Evolutionary conservation across 2,113 vertebrate species (phyloP), one percentile per base, ranked within the genome.

Genomic region (Vicugna pacos): DNA sequence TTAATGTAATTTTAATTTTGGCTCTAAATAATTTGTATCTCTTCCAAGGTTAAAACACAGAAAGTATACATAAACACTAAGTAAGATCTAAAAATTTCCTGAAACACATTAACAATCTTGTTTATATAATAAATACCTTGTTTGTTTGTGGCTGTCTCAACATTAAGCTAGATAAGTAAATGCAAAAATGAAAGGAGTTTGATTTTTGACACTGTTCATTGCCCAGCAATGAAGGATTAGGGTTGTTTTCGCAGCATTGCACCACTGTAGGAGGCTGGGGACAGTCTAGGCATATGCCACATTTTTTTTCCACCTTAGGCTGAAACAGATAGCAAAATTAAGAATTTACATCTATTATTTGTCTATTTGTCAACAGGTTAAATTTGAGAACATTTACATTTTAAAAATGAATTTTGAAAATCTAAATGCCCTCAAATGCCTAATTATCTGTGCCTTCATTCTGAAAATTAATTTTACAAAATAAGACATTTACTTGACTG

Each of bases 91-190:
- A 98, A 96, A 90, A 97, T 96, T 97, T 98, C 75, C 58, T 94
- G 73, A 96, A 98, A 95, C 97, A 20, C 95, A 98, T 96, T n/a
- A 97, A 73, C 73, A 58, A 96, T 87, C 48, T 81, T 91, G 96
- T 79, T 97, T 97, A 97, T 97, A 97, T 92, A 96, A 97, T 87
- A 98, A 97, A 97, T 95, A 95, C 30, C 10, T 60, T 89, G 56
- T 95, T 96, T 98, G 48, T 98, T 98, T 97, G 97, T 96, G 96
- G 95, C 77, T 60, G 22, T 96, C 93, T 98, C 97, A 97, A 97
- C 97, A 97, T 98, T 98, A 98, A 98, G 94, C 97, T 96, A 97
- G 97, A 90, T 98, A 98, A 98, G 93, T 60, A 86, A 58, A 98
- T 67, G 87, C 82, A 88, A 96, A 98, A 98, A 96, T 93, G 79